Conservation (phyloP, 2,888 invertebrate species). For the Athrips mouffetella region DNA sequence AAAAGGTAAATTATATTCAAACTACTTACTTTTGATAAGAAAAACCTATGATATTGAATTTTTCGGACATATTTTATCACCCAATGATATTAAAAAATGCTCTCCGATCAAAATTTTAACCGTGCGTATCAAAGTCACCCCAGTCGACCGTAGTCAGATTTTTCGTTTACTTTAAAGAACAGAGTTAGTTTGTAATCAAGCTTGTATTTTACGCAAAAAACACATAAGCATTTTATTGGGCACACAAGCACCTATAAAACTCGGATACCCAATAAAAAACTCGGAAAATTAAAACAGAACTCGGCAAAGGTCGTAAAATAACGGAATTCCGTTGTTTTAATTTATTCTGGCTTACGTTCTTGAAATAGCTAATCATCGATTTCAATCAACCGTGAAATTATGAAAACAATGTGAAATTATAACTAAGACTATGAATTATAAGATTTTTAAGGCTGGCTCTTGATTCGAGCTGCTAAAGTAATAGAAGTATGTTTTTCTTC, state of each 20-base stretch:
- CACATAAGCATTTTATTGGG: no score
- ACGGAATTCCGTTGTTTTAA: background rate
- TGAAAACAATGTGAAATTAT: constrained; percentile 27
- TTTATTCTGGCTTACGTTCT: constrained; percentile 4
- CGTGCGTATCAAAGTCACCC: no score
- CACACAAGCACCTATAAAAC: constrained; percentile 1
- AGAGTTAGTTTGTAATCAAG: no score
- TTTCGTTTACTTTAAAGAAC: no score
- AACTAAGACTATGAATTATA: constrained; percentile 4
- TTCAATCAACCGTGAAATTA: constrained; percentile 24
- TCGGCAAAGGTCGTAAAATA: constrained; percentile 17
- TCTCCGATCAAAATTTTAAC: no score
- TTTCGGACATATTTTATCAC: no score
- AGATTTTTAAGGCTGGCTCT: background rate
- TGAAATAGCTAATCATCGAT: constrained; percentile 14
- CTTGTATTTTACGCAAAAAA: no score
- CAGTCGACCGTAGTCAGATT: no score
- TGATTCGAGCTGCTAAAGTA: background rate
- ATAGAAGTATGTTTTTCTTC: background rate
- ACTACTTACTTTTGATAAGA: no score
- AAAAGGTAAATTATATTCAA: no score
- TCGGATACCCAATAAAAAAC: constrained; percentile 16
- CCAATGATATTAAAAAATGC: no score
- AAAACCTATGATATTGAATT: no score
- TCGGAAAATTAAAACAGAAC: constrained; percentile 17